Base-by-base conservation (phyloP, 2,888 invertebrate genomes). In the Merodon equestris region DNA sequence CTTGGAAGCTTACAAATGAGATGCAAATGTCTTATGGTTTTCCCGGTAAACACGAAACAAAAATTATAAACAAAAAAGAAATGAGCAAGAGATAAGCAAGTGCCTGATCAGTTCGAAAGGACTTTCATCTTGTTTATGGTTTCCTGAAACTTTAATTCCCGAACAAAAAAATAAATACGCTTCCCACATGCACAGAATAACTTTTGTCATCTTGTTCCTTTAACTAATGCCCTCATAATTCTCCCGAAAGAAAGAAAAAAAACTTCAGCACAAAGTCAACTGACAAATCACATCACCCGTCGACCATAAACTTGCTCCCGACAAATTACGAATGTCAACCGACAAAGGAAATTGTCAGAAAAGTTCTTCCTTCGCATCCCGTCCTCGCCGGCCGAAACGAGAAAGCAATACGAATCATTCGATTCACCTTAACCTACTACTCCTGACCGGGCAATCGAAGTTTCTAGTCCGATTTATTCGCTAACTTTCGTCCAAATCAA, bases 371-470 rank as follows among this genome's bases (percentile, higher is more conserved):
- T 27, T 27, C 27, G 7, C 27, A 27, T 4, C 7, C 27, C 27
- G 2, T 7, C 7, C 7, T 2, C 27, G 7, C 7, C 15, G 15
- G 2, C 10, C n/a, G 18, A 34, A 27, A 18, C n/a, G 3, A n/a
- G 14, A 1, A 66, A 48, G 54, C 19, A 68, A 60, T 44, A 48
- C 42, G 34, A 61, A 71, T 48, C 47, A 71, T 50, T 54, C 56
- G 42, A 44, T 63, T 71, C 71, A 71, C 61, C 71, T 63, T 71
- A 63, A 71, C 71, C 71, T 54, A 48, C 34, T 47, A 36, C 61
- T 48, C 13, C 54, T 38, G 19, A 18, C 9, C 38, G 36, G 61
- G 40, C 40, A 40, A 63, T 50, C 54, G 40, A 48, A 40, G 40
- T n/a, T 48, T 44, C 42, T 56, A 34, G 47, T 34, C 42, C 61